Conservation (phyloP, 1,140 invertebrate species). For the Cydia pomonella region DNA sequence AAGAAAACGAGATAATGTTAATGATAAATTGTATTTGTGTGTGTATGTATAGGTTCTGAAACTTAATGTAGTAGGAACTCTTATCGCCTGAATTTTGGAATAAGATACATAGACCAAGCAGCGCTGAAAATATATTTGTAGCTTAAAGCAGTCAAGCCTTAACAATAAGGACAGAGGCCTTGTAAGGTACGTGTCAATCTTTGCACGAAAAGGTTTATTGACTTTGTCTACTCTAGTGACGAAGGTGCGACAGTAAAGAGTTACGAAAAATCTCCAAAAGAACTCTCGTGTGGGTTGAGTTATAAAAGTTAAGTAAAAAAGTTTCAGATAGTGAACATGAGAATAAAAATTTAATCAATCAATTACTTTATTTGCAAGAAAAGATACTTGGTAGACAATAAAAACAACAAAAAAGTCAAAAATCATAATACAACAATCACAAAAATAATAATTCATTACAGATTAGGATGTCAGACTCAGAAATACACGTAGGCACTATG, state of each 20-base stretch:
- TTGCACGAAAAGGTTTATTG: constrained; percentile 19
- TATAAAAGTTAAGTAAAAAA: not conserved
- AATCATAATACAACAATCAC: too few relatives aligned
- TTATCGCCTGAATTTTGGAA: too few relatives aligned
- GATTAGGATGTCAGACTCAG: too few relatives aligned
- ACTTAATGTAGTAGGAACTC: too few relatives aligned
- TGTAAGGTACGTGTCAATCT: constrained; percentile 14
- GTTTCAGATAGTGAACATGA: not conserved
- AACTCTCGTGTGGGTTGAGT: not conserved
- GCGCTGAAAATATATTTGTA: not conserved
- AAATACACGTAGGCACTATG: too few relatives aligned
- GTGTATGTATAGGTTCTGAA: too few relatives aligned
- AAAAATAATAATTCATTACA: too few relatives aligned
- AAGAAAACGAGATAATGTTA: not conserved
- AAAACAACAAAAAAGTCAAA: too few relatives aligned
- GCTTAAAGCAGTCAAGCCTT: constrained; percentile 17
- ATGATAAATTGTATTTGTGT: not conserved
- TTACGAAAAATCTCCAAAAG: not conserved
- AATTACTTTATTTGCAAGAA: too few relatives aligned
- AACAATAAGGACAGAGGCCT: constrained; percentile 7
- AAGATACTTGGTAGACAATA: too few relatives aligned
- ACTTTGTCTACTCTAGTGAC: constrained; percentile 19
- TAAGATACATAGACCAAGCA: not conserved
- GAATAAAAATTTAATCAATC: too few relatives aligned
- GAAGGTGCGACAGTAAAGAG: constrained; percentile 22